Conservation (phyloP, 2,888 invertebrate species). For the Mythimna loreyi region DNA sequence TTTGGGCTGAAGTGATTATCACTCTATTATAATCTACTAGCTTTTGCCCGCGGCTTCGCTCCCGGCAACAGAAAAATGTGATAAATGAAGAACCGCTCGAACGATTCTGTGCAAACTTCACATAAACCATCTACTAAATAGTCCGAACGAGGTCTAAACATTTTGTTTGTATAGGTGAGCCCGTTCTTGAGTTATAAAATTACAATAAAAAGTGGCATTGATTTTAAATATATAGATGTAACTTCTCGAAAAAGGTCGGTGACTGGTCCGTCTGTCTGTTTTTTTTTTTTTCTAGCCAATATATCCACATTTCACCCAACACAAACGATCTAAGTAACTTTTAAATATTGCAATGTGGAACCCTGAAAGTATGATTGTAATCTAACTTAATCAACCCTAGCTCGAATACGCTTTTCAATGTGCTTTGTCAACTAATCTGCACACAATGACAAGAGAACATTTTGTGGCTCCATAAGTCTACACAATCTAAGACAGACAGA, state of each 20-base stretch:
- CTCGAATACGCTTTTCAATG: constrained; percentile 56
- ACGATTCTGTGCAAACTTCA: too few species aligned
- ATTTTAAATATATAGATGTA: too few species aligned
- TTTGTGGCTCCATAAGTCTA: constrained; percentile 66
- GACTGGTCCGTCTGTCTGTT: neutral
- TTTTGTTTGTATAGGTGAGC: too few species aligned
- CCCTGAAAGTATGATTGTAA: constrained; percentile 1
- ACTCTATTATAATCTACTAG: neutral
- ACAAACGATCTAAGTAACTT: neutral
- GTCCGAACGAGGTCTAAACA: too few species aligned
- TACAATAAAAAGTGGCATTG: too few species aligned
- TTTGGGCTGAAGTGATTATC: neutral
- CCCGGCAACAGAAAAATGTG: too few species aligned
- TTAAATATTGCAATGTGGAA: neutral
- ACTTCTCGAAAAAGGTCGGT: neutral
- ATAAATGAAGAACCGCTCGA: too few species aligned
- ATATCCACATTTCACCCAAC: neutral
- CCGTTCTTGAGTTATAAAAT: too few species aligned
- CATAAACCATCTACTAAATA: too few species aligned
- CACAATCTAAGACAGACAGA: constrained; percentile 70
- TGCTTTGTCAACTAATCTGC: constrained; percentile 74
- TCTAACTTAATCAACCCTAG: constrained; percentile 56
- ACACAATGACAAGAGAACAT: constrained; percentile 81
- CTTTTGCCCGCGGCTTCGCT: too few species aligned
- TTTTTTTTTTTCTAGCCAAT: neutral